phyloP scores from a whole-genome alignment of 2,888 invertebrate species.

The Arge pagana region DNA sequence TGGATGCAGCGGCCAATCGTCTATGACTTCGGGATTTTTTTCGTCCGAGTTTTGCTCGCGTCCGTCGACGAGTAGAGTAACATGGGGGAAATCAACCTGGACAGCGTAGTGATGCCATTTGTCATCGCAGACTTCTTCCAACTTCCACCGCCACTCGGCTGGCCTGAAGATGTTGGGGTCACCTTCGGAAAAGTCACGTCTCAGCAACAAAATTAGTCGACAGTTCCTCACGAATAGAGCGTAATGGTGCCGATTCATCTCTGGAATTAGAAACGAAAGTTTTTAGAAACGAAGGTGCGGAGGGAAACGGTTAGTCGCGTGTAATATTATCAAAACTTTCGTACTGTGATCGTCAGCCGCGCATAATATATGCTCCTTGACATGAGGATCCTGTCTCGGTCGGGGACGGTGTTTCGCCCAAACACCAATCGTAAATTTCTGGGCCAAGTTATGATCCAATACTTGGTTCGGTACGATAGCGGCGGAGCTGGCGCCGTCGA shows the following conservation, averaged over 20 bases:
- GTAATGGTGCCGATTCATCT: slow-evolving; percentile 99
- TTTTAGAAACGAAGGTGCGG: not conserved
- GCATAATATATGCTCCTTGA: slow-evolving; percentile 96
- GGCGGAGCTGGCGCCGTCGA: slow-evolving; percentile 89
- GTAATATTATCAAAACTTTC: not conserved
- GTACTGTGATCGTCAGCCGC: slow-evolving; percentile 95
- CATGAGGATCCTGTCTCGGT: slow-evolving; percentile 80
- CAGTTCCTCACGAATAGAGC: slow-evolving; percentile 97
- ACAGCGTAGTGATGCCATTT: slow-evolving; percentile 99
- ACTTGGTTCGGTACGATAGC: slow-evolving; percentile 80
- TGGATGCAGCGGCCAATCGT: slow-evolving; percentile 98
- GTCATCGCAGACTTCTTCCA: slow-evolving; percentile 94
- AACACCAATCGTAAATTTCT: slow-evolving; percentile 87
- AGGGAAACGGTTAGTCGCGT: not conserved
- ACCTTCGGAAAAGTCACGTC: slow-evolving; percentile 90
- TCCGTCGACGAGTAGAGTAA: slow-evolving; percentile 88
- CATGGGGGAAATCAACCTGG: slow-evolving; percentile 89
- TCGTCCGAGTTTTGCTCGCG: slow-evolving; percentile 67
- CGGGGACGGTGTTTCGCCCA: slow-evolving; percentile 93
- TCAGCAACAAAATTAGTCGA: slow-evolving; percentile 87
- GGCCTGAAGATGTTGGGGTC: slow-evolving; percentile 94
- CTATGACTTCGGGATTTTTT: slow-evolving; percentile 94
- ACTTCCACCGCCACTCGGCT: slow-evolving; percentile 98
- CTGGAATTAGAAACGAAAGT: slow-evolving; percentile 60
- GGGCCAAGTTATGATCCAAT: slow-evolving; percentile 76